A percentile compares a stretch with the other conserved stretches of the same genome.
These are phyloP conservation scores for Ceratina japonica DNA, from an alignment of 1,140 invertebrate genomes.

Conservation along the genomic window DNA sequence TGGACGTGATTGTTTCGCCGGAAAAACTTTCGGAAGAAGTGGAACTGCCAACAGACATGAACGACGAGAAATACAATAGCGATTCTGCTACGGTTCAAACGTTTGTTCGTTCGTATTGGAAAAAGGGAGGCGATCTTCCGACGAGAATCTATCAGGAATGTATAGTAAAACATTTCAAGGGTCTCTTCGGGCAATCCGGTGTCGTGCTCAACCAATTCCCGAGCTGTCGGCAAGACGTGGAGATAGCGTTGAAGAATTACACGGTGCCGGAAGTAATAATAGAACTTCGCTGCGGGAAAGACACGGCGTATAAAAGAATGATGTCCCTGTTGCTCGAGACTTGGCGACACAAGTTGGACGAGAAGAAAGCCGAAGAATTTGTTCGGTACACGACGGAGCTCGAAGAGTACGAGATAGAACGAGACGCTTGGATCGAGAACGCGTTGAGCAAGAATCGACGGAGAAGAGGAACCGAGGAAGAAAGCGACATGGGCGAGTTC, in stretches of 20 bases:
- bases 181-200: constrained; percentile 75
- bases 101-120: constrained; percentile 74
- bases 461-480: constrained; percentile 34
- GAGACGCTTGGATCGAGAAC: constrained; percentile 56
- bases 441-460: not conserved
- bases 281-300: constrained; percentile 72
- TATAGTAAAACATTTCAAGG: constrained; percentile 75
- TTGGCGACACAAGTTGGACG: constrained; percentile 69
- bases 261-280: constrained; percentile 81
- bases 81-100: constrained; percentile 28
- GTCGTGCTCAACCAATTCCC: constrained; percentile 82
- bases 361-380: constrained; percentile 69
- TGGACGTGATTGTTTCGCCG: constrained; percentile 51
- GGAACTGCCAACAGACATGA: constrained; percentile 37
- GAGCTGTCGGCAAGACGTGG: constrained; percentile 76
- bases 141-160: constrained; percentile 72
- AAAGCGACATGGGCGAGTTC: constrained; percentile 28
- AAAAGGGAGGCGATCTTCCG: constrained; percentile 72
- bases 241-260: constrained; percentile 76
- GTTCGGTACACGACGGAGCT: constrained; percentile 5
- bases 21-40: constrained; percentile 70
- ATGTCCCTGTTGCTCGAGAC: constrained; percentile 65
- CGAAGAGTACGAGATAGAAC: constrained; percentile 59
- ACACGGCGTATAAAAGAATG: constrained; percentile 71
- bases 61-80: constrained; percentile 37